Evolutionary conservation across 2,888 invertebrate genomes (phyloP), one percentile per base, ranked within the genome.

Genomic region (Drosophila lutescens): DNA sequence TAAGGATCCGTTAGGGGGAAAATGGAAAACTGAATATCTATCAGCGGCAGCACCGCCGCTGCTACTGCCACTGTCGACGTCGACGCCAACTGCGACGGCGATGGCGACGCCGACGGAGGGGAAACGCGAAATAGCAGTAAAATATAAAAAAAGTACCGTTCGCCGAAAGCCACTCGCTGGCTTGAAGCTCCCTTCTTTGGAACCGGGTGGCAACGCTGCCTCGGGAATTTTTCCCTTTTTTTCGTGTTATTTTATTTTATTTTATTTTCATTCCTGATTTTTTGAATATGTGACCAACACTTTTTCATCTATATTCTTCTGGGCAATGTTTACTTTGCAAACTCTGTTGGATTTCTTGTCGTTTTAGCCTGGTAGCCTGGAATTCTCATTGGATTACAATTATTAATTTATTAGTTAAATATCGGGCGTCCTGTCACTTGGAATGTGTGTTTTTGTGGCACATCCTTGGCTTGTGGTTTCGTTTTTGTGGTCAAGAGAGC

Each of bases 161-260:
- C 40, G 32, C 62, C 62, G 62, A 62, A 63, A 49, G 65, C 26
- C 62, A 66, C 71, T 57, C 66, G 67, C 51, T 66, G 53, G 13
- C 17, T n/a, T 26, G 55, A 34, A 46, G 65, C 34, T 68, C 34
- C 51, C 20, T 38, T 51, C 38, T 20, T 36, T 23, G 30, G 43
- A 38, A 34, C 62, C 49, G 69, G 47, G 69, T 70, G 69, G 69
- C 69, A 70, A 70, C 69, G 8, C 69, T 61, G 43, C 47, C 15
- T 26, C 23, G 13, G 9, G 23, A 15, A 30, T 30, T 68, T 40
- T 38, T 2, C 13, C 5, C 9, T 13, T 26, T 17, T 40, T 40
- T 36, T 47, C 43, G 13, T 66, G 8, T 36, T 34, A 40, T 44
- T 20, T 7, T 20, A 15, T n/a, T 36, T 15, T 26, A 6, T 26